Evolutionary conservation across 2,113 vertebrate genomes (phyloP).

Genomic region (Triplophysa rosa): DNA sequence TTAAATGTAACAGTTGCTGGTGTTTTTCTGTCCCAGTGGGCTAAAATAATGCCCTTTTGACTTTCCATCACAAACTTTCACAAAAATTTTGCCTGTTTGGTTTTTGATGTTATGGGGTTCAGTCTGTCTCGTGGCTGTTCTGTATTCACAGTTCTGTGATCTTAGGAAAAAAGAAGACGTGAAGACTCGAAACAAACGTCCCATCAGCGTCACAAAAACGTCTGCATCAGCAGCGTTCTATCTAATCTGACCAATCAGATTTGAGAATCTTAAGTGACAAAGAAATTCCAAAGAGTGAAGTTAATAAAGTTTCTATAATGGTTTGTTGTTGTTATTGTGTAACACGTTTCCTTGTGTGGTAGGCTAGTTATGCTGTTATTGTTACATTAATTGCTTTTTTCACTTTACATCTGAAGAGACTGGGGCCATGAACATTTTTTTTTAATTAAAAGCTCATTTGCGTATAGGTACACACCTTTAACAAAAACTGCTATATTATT

Average conservation of each 20-base stretch:
- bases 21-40: not conserved
- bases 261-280: not conserved
- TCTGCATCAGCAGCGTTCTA: not conserved
- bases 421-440: too few relatives aligned
- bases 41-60: not conserved
- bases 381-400: too few relatives aligned
- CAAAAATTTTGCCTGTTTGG: not conserved
- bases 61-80: not conserved
- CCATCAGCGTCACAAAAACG: not conserved
- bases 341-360: not conserved
- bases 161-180: not conserved
- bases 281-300: conserved; percentile 46
- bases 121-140: conserved; percentile 22
- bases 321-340: not conserved
- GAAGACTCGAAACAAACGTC: not conserved
- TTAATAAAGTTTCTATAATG: conserved; percentile 42
- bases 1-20: conserved; percentile 1
- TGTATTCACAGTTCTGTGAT: conserved; percentile 5
- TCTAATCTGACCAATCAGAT: not conserved
- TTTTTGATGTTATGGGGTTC: not conserved
- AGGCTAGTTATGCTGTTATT: not conserved
- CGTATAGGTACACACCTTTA: too few relatives aligned
- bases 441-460: too few relatives aligned
- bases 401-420: too few relatives aligned
- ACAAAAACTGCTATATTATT: too few relatives aligned